Evolutionary conservation across 2,888 invertebrate species (phyloP).

Genomic region (Tubulanus polymorphus): DNA sequence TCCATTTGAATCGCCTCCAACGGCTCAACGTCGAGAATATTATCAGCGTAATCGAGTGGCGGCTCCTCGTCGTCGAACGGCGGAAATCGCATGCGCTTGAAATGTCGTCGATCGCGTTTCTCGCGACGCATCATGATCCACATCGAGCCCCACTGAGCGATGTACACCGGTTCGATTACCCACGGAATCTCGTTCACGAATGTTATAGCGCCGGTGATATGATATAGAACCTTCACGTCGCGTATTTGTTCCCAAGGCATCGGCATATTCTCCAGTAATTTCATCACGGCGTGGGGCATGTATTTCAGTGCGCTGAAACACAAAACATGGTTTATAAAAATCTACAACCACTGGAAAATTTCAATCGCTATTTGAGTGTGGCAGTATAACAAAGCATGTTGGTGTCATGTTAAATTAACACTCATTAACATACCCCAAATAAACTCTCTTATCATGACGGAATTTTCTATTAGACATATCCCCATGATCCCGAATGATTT

Average conservation of each 20-base stretch:
- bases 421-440: conserved; percentile 67
- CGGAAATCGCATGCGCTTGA: conserved; percentile 98
- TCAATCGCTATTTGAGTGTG: too few species aligned
- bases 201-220: conserved; percentile 98
- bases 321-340: too few species aligned
- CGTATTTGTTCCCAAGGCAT: conserved; percentile 99
- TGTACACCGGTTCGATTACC: conserved; percentile 98
- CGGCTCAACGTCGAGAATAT: conserved; percentile 97
- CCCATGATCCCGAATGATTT: conserved; percentile 98
- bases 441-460: conserved; percentile 96
- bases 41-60: conserved; percentile 98
- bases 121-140: conserved; percentile 99
- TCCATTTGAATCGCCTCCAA: conserved; percentile 98
- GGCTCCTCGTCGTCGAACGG: conserved; percentile 99
- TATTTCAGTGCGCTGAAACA: conserved; percentile 84
- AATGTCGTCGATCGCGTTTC: conserved; percentile 96
- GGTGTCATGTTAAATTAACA: not conserved
- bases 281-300: conserved; percentile 99
- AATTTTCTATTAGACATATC: conserved; percentile 99
- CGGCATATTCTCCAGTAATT: conserved; percentile 98
- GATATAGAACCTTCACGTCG: conserved; percentile 92
- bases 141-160: conserved; percentile 99
- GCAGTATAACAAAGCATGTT: not conserved
- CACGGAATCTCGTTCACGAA: conserved; percentile 99
- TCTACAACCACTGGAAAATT: too few species aligned